A percentile compares a stretch with the other conserved stretches of the same genome.
Evolutionary conservation across 2,797 vertebrate species (phyloP).

Genomic region (Garrulus glandarius): DNA sequence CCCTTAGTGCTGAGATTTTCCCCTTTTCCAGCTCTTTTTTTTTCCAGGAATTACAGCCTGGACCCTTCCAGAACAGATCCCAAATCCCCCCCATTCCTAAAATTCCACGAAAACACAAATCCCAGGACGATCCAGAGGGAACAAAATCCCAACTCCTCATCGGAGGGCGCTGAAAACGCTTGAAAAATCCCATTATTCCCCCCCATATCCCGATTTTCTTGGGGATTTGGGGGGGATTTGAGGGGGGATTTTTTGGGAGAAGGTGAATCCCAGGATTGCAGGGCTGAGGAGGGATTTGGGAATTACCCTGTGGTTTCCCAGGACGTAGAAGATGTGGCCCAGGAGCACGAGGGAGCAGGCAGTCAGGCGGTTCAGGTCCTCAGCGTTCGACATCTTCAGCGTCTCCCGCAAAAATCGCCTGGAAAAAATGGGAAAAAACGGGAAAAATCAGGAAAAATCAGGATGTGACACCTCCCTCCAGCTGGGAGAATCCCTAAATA

Average conservation of each 20-base stretch:
- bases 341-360: conserved; percentile 96
- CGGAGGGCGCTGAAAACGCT: fast-evolving
- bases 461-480: not conserved
- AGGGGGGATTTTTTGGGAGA: not conserved
- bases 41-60: not conserved
- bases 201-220: fast-evolving
- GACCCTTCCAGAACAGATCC: not conserved
- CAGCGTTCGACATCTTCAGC: conserved; percentile 97
- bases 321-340: conserved; percentile 96
- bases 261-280: fast-evolving
- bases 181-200: fast-evolving
- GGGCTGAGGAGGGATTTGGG: not conserved
- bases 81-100: not conserved
- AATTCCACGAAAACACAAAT: not conserved
- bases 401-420: conserved; percentile 96
- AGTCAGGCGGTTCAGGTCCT: conserved; percentile 94
- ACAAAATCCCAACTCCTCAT: fast-evolving
- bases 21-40: not conserved
- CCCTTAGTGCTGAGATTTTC: fast-evolving
- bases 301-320: conserved; percentile 90
- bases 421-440: not conserved
- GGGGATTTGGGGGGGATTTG: no score
- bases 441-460: not conserved
- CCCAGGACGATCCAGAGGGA: not conserved
- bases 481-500: not conserved